A percentile compares a stretch with the other conserved stretches of the same genome.
Evolutionary conservation across 2,888 invertebrate genomes (phyloP).

Genomic region (Pammene fasciana): DNA sequence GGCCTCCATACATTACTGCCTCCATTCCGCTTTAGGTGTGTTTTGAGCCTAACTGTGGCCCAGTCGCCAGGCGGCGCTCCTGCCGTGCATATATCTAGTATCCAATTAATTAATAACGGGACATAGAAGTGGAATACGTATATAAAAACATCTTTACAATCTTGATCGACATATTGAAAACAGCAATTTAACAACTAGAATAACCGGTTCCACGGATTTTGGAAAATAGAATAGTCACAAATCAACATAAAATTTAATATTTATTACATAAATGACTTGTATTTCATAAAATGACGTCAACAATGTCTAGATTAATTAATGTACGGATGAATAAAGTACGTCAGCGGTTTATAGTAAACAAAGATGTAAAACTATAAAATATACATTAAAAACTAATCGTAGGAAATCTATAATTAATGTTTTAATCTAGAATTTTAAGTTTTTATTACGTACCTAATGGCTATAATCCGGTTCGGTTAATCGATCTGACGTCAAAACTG

Average conservation of each 20-base stretch:
- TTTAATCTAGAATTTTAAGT: slow-evolving; percentile 26
- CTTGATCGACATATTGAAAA: slow-evolving; percentile 1
- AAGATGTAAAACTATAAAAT: slow-evolving; percentile 43
- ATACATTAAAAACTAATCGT: slow-evolving; percentile 43
- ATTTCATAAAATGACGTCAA: slow-evolving; percentile 18
- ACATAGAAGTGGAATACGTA: too few species aligned
- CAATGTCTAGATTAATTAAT: slow-evolving; percentile 6
- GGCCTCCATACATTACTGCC: too few species aligned
- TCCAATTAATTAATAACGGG: too few species aligned
- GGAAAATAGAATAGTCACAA: neutral
- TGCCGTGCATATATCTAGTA: too few species aligned
- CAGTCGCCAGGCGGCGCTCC: too few species aligned
- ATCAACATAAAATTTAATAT: neutral
- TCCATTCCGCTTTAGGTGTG: too few species aligned
- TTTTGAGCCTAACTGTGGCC: too few species aligned
- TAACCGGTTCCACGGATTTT: slow-evolving; percentile 8
- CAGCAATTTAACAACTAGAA: neutral
- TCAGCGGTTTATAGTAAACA: slow-evolving; percentile 40
- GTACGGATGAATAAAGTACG: slow-evolving; percentile 3
- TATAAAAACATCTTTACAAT: neutral
- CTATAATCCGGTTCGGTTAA: slow-evolving; percentile 17
- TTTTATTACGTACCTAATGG: too few species aligned
- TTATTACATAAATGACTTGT: neutral
- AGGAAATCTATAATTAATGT: slow-evolving; percentile 23
- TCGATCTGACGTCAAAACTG: neutral